Percentiles rank a stretch among this genome's conserved stretches.
phyloP scores from a whole-genome alignment of 1,140 invertebrate genomes.

The Drosophila leontia region DNA sequence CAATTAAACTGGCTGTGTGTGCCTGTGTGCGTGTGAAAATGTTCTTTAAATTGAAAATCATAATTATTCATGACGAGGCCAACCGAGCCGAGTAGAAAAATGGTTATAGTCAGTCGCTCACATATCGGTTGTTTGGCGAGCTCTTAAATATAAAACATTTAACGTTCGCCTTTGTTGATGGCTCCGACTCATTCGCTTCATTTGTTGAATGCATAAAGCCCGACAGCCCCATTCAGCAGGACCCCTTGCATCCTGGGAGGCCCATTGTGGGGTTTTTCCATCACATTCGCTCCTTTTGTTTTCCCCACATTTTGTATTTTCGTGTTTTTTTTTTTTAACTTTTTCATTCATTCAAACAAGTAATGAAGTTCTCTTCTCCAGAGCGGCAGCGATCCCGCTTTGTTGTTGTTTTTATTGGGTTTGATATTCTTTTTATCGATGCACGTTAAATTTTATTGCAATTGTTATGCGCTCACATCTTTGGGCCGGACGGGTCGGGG shows the following conservation, averaged over 20 bases:
- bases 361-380: slow-evolving; percentile 77
- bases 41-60: slow-evolving; percentile 76
- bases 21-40: slow-evolving; percentile 44
- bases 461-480: slow-evolving; percentile 79
- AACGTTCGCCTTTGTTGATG: slow-evolving; percentile 73
- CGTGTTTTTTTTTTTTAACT: slow-evolving; percentile 17
- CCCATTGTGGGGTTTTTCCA: slow-evolving; percentile 72
- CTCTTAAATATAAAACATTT: slow-evolving; percentile 83
- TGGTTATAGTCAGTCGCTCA: slow-evolving; percentile 40
- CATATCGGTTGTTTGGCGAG: slow-evolving; percentile 57
- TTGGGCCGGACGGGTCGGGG: slow-evolving; percentile 24
- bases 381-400: slow-evolving; percentile 32
- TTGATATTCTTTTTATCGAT: slow-evolving; percentile 81
- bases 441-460: slow-evolving; percentile 83
- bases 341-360: slow-evolving; percentile 74
- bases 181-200: slow-evolving; percentile 70
- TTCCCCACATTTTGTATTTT: slow-evolving; percentile 27
- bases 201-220: slow-evolving; percentile 74
- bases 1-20: slow-evolving; percentile 45
- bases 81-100: slow-evolving; percentile 30
- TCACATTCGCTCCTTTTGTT: slow-evolving; percentile 57
- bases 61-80: slow-evolving; percentile 68
- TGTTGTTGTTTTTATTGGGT: slow-evolving; percentile 69
- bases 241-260: slow-evolving; percentile 21
- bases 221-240: slow-evolving; percentile 41